Conservation (phyloP, 2,113 vertebrate genomes). For the Sander lucioperca region DNA sequence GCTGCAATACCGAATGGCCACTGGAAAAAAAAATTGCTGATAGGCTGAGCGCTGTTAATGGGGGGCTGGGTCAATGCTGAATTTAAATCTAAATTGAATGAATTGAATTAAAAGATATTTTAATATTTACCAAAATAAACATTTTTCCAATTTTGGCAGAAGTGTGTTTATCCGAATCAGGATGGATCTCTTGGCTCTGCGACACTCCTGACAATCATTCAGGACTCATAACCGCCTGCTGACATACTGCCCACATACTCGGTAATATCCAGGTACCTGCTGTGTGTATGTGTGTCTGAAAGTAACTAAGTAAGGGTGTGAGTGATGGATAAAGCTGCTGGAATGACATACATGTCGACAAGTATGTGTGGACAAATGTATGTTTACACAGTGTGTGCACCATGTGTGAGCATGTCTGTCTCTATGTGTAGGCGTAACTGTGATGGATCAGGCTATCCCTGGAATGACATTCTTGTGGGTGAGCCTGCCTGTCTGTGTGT, state of each 20-base stretch:
- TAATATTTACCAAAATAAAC: too few species aligned
- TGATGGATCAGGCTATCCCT: conserved; percentile 73
- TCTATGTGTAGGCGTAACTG: conserved; percentile 61
- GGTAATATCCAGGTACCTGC: conserved; percentile 34
- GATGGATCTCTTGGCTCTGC: conserved; percentile 33
- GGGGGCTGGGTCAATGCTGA: too few species aligned
- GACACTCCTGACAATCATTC: conserved; percentile 65
- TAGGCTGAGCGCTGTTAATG: too few species aligned
- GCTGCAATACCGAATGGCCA: too few species aligned
- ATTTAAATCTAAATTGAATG: too few species aligned
- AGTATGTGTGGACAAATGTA: conserved; percentile 17
- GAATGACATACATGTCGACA: conserved; percentile 59
- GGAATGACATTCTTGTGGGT: conserved; percentile 73
- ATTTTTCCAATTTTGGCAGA: neutral
- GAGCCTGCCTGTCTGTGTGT: conserved; percentile 39
- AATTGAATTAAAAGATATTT: too few species aligned
- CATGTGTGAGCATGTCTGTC: conserved; percentile 38
- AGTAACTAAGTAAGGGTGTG: conserved; percentile 21
- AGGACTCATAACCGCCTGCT: conserved; percentile 47
- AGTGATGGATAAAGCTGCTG: conserved; percentile 51
- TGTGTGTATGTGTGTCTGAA: conserved; percentile 19
- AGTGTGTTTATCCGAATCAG: neutral
- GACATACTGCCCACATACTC: conserved; percentile 59
- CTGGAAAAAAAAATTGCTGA: too few species aligned
- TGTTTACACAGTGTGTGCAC: conserved; percentile 34